These are phyloP conservation scores for Daktulosphaira vitifoliae DNA, from an alignment of 1,140 invertebrate species.

Conservation along the genomic window DNA sequence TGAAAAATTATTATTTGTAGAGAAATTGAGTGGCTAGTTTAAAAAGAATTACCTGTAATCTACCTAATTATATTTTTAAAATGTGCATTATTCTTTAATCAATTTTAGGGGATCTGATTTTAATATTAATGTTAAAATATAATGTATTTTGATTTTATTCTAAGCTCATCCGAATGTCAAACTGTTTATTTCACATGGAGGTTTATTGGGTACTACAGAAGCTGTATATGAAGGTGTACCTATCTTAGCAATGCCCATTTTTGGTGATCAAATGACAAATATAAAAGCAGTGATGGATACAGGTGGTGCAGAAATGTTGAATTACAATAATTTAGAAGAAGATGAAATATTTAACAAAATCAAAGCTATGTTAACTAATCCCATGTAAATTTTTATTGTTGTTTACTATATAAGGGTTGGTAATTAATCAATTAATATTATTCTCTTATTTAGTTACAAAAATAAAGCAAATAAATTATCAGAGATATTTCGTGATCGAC, in stretches of 20 bases:
- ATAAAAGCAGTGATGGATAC: conserved; percentile 39
- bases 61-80: too few relatives aligned
- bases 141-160: too few relatives aligned
- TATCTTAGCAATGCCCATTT: conserved; percentile 53
- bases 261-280: conserved; percentile 51
- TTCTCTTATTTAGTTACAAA: conserved; percentile 41
- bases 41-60: too few relatives aligned
- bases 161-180: conserved; percentile 47
- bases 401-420: too few relatives aligned
- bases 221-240: conserved; percentile 51
- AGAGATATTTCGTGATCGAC: conserved; percentile 49
- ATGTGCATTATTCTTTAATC: too few relatives aligned
- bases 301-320: conserved; percentile 42
- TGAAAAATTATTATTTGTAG: too few relatives aligned
- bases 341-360: conserved; percentile 34
- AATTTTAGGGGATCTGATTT: too few relatives aligned
- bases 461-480: conserved; percentile 48
- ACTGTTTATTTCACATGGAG: conserved; percentile 58
- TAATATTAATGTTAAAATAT: too few relatives aligned
- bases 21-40: too few relatives aligned
- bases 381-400: conserved; percentile 12
- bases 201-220: conserved; percentile 53
- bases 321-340: conserved; percentile 42
- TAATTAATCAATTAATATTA: too few relatives aligned
- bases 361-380: conserved; percentile 17